Evolutionary conservation across 2,113 vertebrate genomes (phyloP).

Genomic region (Callaeas wilsoni): DNA sequence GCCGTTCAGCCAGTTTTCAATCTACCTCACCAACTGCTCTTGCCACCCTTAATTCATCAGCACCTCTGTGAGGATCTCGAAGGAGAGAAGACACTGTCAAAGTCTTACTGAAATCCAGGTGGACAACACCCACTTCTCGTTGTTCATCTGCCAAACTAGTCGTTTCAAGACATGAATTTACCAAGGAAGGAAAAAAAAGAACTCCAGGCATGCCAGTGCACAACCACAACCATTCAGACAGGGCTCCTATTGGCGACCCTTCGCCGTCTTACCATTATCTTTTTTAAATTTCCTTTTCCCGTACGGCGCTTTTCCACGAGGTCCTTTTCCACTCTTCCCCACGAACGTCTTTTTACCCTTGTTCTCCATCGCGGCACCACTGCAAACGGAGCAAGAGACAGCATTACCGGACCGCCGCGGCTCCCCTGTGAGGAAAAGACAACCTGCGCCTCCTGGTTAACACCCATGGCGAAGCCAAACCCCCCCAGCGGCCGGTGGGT

Average conservation of each 20-base stretch:
- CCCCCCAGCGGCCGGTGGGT: fast-evolving
- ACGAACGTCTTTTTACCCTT: slow-evolving; percentile 50
- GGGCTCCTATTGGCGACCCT: fast-evolving
- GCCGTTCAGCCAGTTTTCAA: not conserved
- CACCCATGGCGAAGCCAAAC: fast-evolving
- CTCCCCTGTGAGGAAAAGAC: fast-evolving
- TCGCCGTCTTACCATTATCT: slow-evolving; percentile 34
- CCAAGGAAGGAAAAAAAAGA: fast-evolving
- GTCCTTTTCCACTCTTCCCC: slow-evolving; percentile 11
- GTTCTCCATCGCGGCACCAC: slow-evolving; percentile 60
- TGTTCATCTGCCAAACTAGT: fast-evolving
- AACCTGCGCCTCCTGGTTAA: fast-evolving
- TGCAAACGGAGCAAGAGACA: not conserved
- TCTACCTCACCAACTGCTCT: not conserved
- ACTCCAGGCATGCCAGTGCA: fast-evolving
- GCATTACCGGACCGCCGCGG: fast-evolving
- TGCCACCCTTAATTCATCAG: not conserved
- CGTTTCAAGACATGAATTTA: fast-evolving
- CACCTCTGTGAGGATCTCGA: fast-evolving
- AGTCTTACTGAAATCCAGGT: fast-evolving
- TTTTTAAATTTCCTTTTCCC: slow-evolving; percentile 61
- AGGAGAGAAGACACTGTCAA: fast-evolving
- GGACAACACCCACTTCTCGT: not conserved
- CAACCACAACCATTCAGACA: fast-evolving
- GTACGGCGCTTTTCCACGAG: slow-evolving; percentile 9